phyloP scores from a whole-genome alignment of 2,797 vertebrate genomes.

The Hirundo rustica region DNA sequence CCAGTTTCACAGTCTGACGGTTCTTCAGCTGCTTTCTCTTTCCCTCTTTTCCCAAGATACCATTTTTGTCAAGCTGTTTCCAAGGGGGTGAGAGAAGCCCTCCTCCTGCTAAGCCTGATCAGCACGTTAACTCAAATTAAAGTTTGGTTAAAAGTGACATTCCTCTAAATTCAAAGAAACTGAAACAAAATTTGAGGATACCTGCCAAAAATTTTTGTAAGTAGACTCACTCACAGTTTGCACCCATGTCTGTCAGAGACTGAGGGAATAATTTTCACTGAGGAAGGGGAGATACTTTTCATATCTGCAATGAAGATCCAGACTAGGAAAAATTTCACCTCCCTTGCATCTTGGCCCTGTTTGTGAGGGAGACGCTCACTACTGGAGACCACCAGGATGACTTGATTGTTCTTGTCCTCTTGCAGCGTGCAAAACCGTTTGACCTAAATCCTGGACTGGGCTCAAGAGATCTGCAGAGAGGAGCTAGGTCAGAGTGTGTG shows the following conservation, averaged over 20 bases:
- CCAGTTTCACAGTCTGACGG: too few species aligned
- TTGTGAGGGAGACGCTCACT: background rate
- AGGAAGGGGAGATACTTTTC: background rate
- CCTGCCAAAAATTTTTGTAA: background rate
- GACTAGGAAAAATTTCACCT: background rate
- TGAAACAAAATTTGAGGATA: background rate
- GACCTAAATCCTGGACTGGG: background rate
- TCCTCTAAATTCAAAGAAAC: background rate
- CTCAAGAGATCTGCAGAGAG: background rate
- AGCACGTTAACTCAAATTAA: background rate
- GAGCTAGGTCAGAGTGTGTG: background rate
- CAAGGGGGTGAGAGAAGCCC: rapidly evolving
- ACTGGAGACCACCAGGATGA: background rate
- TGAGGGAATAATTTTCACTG: rapidly evolving
- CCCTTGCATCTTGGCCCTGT: background rate
- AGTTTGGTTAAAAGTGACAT: background rate
- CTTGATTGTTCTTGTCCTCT: background rate
- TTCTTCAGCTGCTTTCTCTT: background rate
- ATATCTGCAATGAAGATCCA: rapidly evolving
- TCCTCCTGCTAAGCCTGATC: background rate
- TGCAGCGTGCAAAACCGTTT: rapidly evolving
- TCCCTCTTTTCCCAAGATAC: background rate
- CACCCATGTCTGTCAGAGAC: background rate
- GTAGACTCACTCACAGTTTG: background rate
- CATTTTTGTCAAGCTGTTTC: background rate